Base-by-base conservation (phyloP, 2,113 vertebrate genomes). In the Martes martes region DNA sequence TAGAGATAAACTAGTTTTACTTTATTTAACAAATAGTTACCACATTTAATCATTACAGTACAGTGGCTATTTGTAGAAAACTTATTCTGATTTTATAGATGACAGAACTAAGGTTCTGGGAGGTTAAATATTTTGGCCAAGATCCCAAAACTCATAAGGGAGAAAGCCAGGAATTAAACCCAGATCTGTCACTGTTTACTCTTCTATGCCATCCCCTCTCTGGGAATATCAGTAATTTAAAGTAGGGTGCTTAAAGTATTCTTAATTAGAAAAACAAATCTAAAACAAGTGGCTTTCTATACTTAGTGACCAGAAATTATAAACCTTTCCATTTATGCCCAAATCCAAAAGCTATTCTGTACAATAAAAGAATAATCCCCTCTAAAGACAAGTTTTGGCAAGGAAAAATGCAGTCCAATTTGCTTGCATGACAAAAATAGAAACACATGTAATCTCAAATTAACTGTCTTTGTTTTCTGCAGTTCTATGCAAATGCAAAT, bases 321-420 rank as follows among this genome's bases (percentile, higher is more conserved):
- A 94, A 96, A 91, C 10, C 31, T 92, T 96, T 96, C 74, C 95
- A 61, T 95, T 97, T 91, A 94, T 95, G 52, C n/a, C 31, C n/a
- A 87, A 95, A 59, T 85, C 59, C 21, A 95, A 97, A 97, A 95
- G 52, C 59, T 96, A 94, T 96, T 95, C 74, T 91, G 47, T 42
- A 52, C 24, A 83, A 79, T 81, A 86, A 89, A 93, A 94, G 39
- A 85, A 94, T 85, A 97, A 95, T 76, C 28, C 47, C 79, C 47
- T 93, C n/a, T 95, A 87, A 94, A 98, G 89, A 78, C 57, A 93
- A 23, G 95, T 89, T 95, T 97, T 97, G 97, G 94, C 97, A 97
- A 81, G 47, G 10, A 80, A 97, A 95, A 93, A 84, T 52, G 23
- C 39, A 96, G n/a, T 71, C 26, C 82, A 97, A 39, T 47, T 97